Evolutionary conservation across 2,888 invertebrate species (phyloP), one percentile per base, ranked within the genome.

Genomic region (Acronicta aceris): DNA sequence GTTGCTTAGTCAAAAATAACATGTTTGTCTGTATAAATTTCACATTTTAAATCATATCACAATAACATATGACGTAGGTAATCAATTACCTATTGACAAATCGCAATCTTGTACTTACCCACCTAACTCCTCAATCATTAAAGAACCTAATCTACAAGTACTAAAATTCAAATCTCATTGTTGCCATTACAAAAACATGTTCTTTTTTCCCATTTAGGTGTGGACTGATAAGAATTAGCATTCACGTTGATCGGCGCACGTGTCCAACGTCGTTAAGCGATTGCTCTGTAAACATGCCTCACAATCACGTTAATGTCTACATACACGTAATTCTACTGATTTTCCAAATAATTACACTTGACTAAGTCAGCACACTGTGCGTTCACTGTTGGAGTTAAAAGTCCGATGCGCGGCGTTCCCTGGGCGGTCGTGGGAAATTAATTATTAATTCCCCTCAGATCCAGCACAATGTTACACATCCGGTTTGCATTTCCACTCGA

Each of bases 171-270:
- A 49, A 66, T 54, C 58, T 15, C 51, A 48, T 53, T 62, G 61
- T 64, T 57, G 65, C 50, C 49, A 41, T 45, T 58, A 52, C 9
- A 33, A 45, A 58, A 62, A 58, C 42, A 49, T 49, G 52, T 51
- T 63, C 52, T n/a, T 54, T 60, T 75, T 66, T 64, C 52, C 27
- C 46, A 45, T 50, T 60, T 45, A 46, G 41, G 53, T 61, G 59
- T 59, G 30, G 38, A 25, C 54, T 69, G 78, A 79, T 81, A 81
- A 76, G 66, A 73, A 65, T 72, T 78, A 65, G 71, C 69, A 65
- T 74, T 81, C 81, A 81, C 83, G 79, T 83, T 77, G 76, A 49
- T 51, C 50, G 45, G 10, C 46, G 64, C 84, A 84, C 82, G 85
- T 86, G 85, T 72, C 42, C 57, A 15, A 40, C 50, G 52, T 76